phyloP scores from a whole-genome alignment of 2,888 invertebrate genomes.

The Leucophenga maculata region DNA sequence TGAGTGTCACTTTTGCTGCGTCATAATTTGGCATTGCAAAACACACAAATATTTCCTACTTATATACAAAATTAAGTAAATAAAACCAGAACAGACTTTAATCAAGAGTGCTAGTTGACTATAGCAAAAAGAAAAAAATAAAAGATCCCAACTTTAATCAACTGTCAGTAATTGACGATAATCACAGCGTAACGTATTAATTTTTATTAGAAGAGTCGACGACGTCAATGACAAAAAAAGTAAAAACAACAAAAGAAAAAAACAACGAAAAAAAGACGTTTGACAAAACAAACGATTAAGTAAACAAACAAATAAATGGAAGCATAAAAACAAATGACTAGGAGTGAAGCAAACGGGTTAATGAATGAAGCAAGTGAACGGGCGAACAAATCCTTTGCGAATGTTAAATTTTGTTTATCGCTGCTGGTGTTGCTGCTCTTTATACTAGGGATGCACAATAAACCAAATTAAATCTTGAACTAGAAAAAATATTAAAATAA shows the following conservation, averaged over 20 bases:
- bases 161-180: constrained; percentile 57
- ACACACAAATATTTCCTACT: too few relatives aligned
- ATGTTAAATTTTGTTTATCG: background rate
- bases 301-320: constrained; percentile 8
- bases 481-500: too few relatives aligned
- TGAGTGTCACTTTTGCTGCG: too few relatives aligned
- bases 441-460: too few relatives aligned
- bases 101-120: too few relatives aligned
- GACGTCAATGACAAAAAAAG: constrained; percentile 19
- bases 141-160: constrained; percentile 52
- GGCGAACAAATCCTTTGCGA: background rate
- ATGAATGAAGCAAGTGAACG: too few relatives aligned
- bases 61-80: too few relatives aligned
- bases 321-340: background rate
- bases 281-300: constrained; percentile 8
- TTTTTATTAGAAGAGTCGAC: constrained; percentile 44
- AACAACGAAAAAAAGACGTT: background rate
- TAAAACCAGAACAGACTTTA: too few relatives aligned
- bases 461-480: too few relatives aligned
- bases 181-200: constrained; percentile 47
- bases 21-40: too few relatives aligned
- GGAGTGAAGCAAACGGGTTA: constrained; percentile 6
- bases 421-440: background rate
- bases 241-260: constrained; percentile 12
- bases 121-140: too few relatives aligned